Conservation (phyloP, 2,113 vertebrate species). For the Phainopepla nitens region DNA sequence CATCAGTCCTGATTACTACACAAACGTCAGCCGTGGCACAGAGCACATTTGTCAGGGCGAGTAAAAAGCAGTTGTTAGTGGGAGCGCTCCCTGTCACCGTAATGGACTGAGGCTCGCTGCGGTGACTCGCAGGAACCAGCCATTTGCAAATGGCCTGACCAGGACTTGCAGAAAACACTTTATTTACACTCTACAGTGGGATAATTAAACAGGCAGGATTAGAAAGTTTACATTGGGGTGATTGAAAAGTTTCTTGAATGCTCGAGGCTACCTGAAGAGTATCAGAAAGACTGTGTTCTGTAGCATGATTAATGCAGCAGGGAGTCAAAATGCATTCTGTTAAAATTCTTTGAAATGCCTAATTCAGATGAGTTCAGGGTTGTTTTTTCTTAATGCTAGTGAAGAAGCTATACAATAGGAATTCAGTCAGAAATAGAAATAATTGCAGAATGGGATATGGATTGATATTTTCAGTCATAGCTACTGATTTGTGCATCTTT, state of each 20-base stretch:
- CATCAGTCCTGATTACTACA: constrained; percentile 89
- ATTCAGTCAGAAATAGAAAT: background rate
- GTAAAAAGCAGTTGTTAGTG: constrained; percentile 84
- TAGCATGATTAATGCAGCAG: background rate
- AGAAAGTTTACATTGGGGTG: background rate
- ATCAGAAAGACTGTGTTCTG: background rate
- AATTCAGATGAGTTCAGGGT: background rate
- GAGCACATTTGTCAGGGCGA: constrained; percentile 80
- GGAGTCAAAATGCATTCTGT: background rate
- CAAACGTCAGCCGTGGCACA: constrained; percentile 78
- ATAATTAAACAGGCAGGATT: background rate
- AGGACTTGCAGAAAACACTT: constrained; percentile 20
- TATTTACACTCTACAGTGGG: background rate
- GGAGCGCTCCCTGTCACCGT: constrained; percentile 79
- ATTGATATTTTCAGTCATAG: background rate
- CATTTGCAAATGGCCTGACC: constrained; percentile 49
- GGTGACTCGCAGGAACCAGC: constrained; percentile 47
- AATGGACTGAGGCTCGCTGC: constrained; percentile 68
- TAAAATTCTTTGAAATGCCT: background rate
- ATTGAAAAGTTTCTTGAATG: background rate
- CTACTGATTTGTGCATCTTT: background rate
- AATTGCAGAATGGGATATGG: background rate
- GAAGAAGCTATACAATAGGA: background rate
- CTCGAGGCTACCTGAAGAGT: background rate
- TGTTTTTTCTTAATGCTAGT: background rate